Evolutionary conservation across 2,113 vertebrate genomes (phyloP), one percentile per base, ranked within the genome.

Genomic region (Scalopus aquaticus): DNA sequence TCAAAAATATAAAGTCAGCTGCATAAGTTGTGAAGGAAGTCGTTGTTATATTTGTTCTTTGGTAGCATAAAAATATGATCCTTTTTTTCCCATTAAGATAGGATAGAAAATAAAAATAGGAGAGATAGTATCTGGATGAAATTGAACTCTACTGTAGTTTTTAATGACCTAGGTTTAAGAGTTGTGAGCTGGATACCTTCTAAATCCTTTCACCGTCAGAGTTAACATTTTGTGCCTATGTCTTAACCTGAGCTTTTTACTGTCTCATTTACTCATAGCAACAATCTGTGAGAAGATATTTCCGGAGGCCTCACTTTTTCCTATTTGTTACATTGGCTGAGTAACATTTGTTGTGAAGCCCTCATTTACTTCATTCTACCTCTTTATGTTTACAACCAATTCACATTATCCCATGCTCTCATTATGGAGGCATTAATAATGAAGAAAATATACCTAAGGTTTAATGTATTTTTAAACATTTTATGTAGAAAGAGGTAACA

Each of bases 181-280:
- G 76, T 76, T 86, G 32, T 80, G 56, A 64, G 26, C n/a, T 35
- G 77, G 5, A 77, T 62, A 5, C 13, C 6, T 95, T 12, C 20
- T 44, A 54, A 72, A 4, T 76, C 86, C 26, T 77, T 0, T 49
- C 35, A 54, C 20, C 15, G 15, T 58, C 24, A 72, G 39, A 80
- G 5, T 73, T 83, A 10, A 77, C 79, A 51, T 9, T 94, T 81
- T 51, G 54, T 84, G 32, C 15, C 10, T 22, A 9, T 91, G 2
- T 93, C 62, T 93, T 89, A 83, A 58, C 32, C 11, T 84, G 78
- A 77, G 39, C 37, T 83, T 95, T 93, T 89, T 69, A 37, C 32
- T 81, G 6, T 42, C 3, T 10, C 22, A 78, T 78, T 88, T 17
- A 60, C 58, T 70, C 6, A 13, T 60, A 79, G 24, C 16, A 80